A percentile compares a stretch with the other conserved stretches of the same genome.
Conservation (phyloP, 2,113 vertebrate genomes). For the Toxotes jaculatrix region DNA sequence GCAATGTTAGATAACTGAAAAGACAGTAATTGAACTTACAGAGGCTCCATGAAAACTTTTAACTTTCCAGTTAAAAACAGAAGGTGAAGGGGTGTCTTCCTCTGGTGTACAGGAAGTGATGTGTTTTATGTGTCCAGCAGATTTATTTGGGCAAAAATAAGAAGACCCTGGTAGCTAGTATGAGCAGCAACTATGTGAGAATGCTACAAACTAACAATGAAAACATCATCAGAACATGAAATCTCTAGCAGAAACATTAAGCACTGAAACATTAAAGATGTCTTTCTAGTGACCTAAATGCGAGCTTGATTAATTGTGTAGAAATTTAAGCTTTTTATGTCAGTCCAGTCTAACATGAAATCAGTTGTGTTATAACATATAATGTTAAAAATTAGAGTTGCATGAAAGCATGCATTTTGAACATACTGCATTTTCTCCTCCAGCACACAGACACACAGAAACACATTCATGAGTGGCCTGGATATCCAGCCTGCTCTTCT, state of each 20-base stretch:
- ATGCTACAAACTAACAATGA: not conserved
- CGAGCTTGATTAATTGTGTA: no score
- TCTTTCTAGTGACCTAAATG: not conserved
- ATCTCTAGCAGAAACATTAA: not conserved
- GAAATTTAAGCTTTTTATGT: no score
- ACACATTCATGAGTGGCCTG: conserved; percentile 38
- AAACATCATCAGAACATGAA: not conserved
- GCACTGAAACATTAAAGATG: not conserved
- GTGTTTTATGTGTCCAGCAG: conserved; percentile 24
- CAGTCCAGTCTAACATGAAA: no score
- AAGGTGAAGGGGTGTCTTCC: not conserved
- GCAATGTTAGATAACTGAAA: not conserved
- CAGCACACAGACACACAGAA: not conserved
- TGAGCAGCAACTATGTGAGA: not conserved
- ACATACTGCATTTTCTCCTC: not conserved
- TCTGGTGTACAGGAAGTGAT: conserved; percentile 6
- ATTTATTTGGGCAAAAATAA: conserved; percentile 21
- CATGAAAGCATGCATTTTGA: no score
- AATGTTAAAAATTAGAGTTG: no score
- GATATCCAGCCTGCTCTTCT: conserved; percentile 53
- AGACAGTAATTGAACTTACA: not conserved
- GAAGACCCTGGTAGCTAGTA: not conserved
- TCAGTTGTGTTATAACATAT: not conserved
- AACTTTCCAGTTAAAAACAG: not conserved
- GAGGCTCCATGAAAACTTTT: not conserved